Base-by-base conservation (phyloP, 2,113 vertebrate genomes). In the Psophia crepitans region DNA sequence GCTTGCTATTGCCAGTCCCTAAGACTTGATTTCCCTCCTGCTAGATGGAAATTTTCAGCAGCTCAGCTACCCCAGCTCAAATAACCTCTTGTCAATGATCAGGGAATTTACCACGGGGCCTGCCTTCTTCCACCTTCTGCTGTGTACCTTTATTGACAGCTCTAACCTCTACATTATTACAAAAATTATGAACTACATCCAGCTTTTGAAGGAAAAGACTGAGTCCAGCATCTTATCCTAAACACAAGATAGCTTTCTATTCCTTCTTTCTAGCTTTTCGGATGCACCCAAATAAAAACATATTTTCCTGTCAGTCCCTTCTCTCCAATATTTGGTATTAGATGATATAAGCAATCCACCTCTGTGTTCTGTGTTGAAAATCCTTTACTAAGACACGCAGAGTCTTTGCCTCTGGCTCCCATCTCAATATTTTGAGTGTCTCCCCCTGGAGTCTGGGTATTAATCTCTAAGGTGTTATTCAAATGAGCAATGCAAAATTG, bases 141-240 rank as follows among this genome's bases (percentile, higher is more conserved):
- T 63, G 33, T 3, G 0, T 43, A 11, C 14, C 10, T 69, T 70
- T 65, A 18, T 37, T 0, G 0, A 26, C 65, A 84, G 35, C 35
- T 64, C 58, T 60, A 65, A 70, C 23, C 14, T 70, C 26, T 44
- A n/a, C 8, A 19, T 23, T 53, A 1, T 41, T 43, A 82, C 7
- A 70, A 33, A 82, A 88, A 66, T 57, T 0, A 43, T 41, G 26
- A 77, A 28, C 21, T 70, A 11, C 4, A 4, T 30, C 15, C 37
- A 63, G 4, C 9, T 69, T 91, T 46, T 68, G 54, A 89, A 89
- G 20, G 20, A 60, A 71, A 73, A 57, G 14, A 2, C 37, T 22
- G 66, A 76, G 14, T 3, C 14, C n/a, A 39, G 6, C 46, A 66
- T 58, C 21, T 76, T 77, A n/a, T 12, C 12, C 9, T 60, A 51